Evolutionary conservation across 2,888 invertebrate species (phyloP).

Genomic region (Willowsia nigromaculata): DNA sequence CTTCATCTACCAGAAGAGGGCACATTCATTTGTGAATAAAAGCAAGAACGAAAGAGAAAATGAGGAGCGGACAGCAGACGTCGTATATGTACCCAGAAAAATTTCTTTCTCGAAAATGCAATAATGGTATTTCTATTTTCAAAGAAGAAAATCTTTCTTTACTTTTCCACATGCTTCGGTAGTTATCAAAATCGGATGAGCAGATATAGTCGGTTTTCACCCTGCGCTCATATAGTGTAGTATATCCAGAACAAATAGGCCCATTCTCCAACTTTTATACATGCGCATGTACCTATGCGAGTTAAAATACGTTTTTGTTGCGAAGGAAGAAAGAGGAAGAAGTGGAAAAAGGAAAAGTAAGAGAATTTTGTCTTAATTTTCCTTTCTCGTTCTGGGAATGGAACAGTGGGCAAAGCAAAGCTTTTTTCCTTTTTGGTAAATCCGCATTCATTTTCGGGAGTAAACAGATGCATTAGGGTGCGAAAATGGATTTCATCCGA

Average conservation of each 20-base stretch:
- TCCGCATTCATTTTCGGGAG: slow-evolving; percentile 7
- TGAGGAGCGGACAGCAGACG: neutral
- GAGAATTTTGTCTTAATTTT: neutral
- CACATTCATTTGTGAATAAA: slow-evolving; percentile 10
- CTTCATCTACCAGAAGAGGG: neutral
- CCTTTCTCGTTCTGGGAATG: slow-evolving; percentile 3
- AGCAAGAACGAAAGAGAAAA: neutral
- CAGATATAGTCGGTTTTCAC: neutral
- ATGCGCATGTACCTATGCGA: neutral
- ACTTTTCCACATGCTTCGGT: slow-evolving; percentile 18
- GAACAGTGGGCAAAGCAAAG: neutral
- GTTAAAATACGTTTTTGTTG: neutral
- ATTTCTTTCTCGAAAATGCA: neutral
- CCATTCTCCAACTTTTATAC: neutral
- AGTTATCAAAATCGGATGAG: slow-evolving; percentile 31
- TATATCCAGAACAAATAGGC: no score
- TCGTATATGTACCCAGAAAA: neutral
- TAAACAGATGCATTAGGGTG: slow-evolving; percentile 48
- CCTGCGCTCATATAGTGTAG: no score
- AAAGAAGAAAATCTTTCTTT: slow-evolving; percentile 5
- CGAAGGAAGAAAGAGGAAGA: slow-evolving; percentile 2
- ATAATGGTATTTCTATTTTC: slow-evolving; percentile 16
- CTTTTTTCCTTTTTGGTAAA: slow-evolving; percentile 3
- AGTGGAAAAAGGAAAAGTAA: slow-evolving; percentile 1
- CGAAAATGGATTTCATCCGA: slow-evolving; percentile 16